Evolutionary conservation across 2,888 invertebrate species (phyloP).

Genomic region (Pecten maximus): DNA sequence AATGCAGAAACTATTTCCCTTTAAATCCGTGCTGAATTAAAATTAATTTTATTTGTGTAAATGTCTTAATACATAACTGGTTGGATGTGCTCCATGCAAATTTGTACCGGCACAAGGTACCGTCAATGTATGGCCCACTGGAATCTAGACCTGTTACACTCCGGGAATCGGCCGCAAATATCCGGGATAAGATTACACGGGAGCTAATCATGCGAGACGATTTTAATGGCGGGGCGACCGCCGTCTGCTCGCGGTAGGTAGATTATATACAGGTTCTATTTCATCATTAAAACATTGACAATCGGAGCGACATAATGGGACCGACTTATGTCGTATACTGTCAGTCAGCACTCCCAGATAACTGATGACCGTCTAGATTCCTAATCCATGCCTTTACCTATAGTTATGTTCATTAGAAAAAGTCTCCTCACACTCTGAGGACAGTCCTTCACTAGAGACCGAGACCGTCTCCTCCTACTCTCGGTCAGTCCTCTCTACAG

Average conservation of each 20-base stretch:
- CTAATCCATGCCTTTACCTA: too few species aligned
- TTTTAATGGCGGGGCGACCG: background rate
- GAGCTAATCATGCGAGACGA: too few species aligned
- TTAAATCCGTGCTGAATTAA: too few species aligned
- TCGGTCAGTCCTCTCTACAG: background rate
- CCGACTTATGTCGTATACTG: background rate
- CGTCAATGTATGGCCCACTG: too few species aligned
- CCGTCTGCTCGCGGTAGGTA: background rate
- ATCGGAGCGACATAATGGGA: background rate
- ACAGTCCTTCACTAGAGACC: too few species aligned
- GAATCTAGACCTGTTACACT: background rate
- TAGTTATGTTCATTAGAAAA: background rate
- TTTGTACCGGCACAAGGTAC: too few species aligned
- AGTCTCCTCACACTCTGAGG: background rate
- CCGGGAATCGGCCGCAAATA: background rate
- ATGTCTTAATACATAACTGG: too few species aligned
- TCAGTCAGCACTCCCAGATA: background rate
- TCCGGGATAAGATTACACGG: background rate
- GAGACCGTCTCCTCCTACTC: background rate
- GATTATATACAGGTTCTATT: background rate
- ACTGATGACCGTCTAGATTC: background rate
- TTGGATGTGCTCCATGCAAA: too few species aligned
- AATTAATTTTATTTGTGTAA: too few species aligned
- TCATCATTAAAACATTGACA: conserved; percentile 15
- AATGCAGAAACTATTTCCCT: too few species aligned